Conservation (phyloP, 1,140 invertebrate species). For the Drosophila nigromelanica region DNA sequence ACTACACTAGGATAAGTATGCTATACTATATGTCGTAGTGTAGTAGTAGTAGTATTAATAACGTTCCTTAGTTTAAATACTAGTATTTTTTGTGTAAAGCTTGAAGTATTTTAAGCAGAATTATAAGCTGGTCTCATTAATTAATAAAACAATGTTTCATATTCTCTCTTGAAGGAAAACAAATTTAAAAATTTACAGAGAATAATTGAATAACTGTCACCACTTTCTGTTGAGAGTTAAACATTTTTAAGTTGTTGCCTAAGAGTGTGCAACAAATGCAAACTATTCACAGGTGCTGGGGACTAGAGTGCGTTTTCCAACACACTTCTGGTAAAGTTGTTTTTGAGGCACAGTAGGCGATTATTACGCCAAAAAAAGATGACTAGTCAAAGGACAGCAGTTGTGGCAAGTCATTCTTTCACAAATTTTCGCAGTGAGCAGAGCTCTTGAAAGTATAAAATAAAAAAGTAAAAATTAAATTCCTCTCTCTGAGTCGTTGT, state of each 20-base stretch:
- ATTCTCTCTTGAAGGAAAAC: neutral
- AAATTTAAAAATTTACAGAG: neutral
- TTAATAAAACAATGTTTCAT: neutral
- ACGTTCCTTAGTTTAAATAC: neutral
- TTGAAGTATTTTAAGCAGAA: neutral
- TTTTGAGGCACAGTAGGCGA: slow-evolving; percentile 37
- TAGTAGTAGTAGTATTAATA: neutral
- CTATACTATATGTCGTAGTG: too few relatives aligned
- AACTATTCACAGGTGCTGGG: neutral
- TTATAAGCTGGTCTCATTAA: neutral
- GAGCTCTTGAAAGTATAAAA: slow-evolving; percentile 71
- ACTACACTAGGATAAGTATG: too few relatives aligned
- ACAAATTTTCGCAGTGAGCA: slow-evolving; percentile 79
- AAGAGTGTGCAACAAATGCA: neutral
- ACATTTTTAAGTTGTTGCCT: neutral
- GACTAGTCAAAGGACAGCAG: slow-evolving; percentile 8
- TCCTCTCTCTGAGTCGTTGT: slow-evolving; percentile 79
- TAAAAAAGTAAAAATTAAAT: slow-evolving; percentile 74
- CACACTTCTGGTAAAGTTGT: slow-evolving; percentile 5
- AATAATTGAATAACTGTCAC: neutral
- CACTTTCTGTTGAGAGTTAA: neutral
- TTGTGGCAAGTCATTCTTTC: slow-evolving; percentile 59
- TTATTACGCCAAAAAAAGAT: slow-evolving; percentile 4
- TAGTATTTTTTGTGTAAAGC: neutral
- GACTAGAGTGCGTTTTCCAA: slow-evolving; percentile 29